Base-by-base conservation (phyloP, 53 echinoderm and acorn worm species). In the Henricia sp. region DNA sequence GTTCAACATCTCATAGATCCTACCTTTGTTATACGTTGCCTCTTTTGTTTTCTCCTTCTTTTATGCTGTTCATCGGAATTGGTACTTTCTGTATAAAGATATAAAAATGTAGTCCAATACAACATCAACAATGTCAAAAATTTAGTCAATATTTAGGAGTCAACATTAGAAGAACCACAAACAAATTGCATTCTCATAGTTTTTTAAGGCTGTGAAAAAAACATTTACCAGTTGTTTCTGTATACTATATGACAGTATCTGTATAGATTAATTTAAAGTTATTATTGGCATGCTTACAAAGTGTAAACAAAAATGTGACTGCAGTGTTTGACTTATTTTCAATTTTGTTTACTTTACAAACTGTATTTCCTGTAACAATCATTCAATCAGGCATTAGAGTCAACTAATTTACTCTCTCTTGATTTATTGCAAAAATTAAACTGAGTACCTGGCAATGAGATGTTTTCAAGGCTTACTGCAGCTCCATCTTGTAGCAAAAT, bases 401-500 rank as follows among this genome's bases (percentile, higher is more conserved):
- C 51, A 51, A 51, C 51, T 51, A 51, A 8, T 51, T 51, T 51
- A 51, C 52, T 51, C 3, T n/a, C n/a, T 51, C 52, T 51, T 51
- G 52, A 51, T 51, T 0, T 21, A 51, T 51, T 51, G 9, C 52
- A 51, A 51, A 51, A 51, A 51, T 51, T 51, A 21, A 8, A 4
- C 52, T 51, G 52, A 51, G 52, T 51, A 51, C 52, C 52, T 51
- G 52, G 52, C 52, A 51, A 51, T 51, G 59, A 35, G 37, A 66
- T 66, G 35, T 66, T 35, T 36, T 66, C 36, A 36, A 66, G 37
- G 66, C 66, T 66, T 66, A 66, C 66, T 66, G 66, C 66, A 66
- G 66, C 66, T 66, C 66, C 37, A 20, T 66, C 66, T 66, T 66
- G 66, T 37, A 66, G 66, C 16, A 66, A 66, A 66, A 66, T 66